Base-by-base conservation (phyloP, 2,888 invertebrate genomes). In the Drosophila parthenogenetica region DNA sequence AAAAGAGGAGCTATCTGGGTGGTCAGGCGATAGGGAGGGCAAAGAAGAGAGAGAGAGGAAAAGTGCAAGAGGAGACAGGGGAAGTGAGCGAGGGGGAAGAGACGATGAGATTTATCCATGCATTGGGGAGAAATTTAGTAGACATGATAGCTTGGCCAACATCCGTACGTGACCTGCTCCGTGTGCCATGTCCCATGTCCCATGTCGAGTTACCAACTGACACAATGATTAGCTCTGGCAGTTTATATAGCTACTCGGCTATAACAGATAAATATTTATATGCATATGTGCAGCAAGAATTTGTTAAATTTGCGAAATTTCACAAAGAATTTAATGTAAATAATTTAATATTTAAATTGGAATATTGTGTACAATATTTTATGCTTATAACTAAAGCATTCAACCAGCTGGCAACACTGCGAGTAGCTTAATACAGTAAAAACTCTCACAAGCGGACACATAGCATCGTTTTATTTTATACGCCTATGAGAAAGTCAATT, bases 171-270 rank as follows among this genome's bases (percentile, higher is more conserved):
- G 72, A 67, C 61, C 67, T 54, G 63, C 32, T 40, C 50, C 37
- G 35, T 50, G 43, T 54, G 8, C 29, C 42, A 32, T 53, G 42
- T 46, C 35, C 48, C 42, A 40, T 58, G 39, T 48, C 39, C 42
- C 42, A 42, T 53, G 54, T 55, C 55, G 40, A 57, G 46, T 48
- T 61, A 66, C 17, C 35, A 61, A 57, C 61, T 49, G 72, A 57
- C 66, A 51, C 46, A 55, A 63, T 73, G 62, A 73, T 68, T 61
- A 61, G 72, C 57, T 66, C 22, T 50, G 57, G 11, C 61, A 66
- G 61, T 57, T 61, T 61, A 62, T 67, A 53, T 59, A 46, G 45
- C 13, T 61, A 29, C 72, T 54, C 49, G 14, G 29, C 46, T 37
- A 37, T 17, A 16, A 48, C 42, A 64, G 11, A 58, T 16, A 46